Base-by-base conservation (phyloP, 2,797 vertebrate species). In the Malurus leucopterus region DNA sequence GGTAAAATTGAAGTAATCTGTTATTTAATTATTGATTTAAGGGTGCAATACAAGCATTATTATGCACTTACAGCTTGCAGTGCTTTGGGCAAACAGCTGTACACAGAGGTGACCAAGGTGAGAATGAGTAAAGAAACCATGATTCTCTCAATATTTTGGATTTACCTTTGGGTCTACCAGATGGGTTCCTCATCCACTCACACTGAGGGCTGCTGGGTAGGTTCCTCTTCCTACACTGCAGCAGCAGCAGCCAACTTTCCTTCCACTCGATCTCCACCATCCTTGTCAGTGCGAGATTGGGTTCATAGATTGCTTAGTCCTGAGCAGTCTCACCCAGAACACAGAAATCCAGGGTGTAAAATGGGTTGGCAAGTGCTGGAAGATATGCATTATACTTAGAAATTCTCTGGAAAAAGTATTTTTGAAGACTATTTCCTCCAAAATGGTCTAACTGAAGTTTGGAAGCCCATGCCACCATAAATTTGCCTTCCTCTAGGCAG, bases 181-280 rank as follows among this genome's bases (percentile, higher is more conserved):
- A 6, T 7, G 7, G 9, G 3, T 26, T 80, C 8, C 14, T 70
- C 58, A 81, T 50, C 38, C 46, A 22, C 9, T 63, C 19, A 43
- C 32, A n/a, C 29, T 34, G 29, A 4, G 15, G n/a, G 13, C 40
- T 68, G 15, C 22, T 0, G 1, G 13, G 7, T 8, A 23, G 13
- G 10, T 23, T 62, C 8, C 21, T 62, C 49, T 64, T 74, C 47
- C 58, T 54, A 9, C 1, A 0, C 1, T 12, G 15, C 34, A 38
- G 17, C 32, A 44, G 21, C 50, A 61, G 30, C 22, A n/a, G 11
- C 26, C 46, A 70, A 13, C 13, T 59, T 51, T 50, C 8, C 9
- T 18, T 59, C 27, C 3, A 8, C n/a, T 65, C 1, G 1, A 13
- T 26, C 41, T 65, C 29, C 15, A n/a, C 12, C 15, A 49, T 14